Percentiles rank a stretch among this genome's conserved stretches.
These are phyloP conservation scores for Tachysurus vachellii DNA, from an alignment of 2,113 vertebrate species.

Conservation along the genomic window DNA sequence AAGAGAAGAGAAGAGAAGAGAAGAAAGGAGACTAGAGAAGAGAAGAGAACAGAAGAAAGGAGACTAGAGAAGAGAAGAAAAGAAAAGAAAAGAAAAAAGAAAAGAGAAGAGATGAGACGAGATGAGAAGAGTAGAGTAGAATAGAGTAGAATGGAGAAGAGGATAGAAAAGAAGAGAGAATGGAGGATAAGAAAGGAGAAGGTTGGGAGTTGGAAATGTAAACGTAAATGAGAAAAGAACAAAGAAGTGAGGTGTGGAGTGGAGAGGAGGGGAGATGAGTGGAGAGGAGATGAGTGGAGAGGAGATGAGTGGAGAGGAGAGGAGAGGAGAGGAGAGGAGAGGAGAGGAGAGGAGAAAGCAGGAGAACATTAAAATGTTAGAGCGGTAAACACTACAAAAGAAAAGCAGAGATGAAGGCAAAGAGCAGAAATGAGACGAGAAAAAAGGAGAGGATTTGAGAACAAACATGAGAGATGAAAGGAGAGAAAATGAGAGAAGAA, in stretches of 20 bases:
- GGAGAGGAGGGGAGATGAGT: too few species aligned
- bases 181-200: too few species aligned
- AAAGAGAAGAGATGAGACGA: not conserved
- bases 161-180: not conserved
- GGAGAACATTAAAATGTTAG: not conserved
- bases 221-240: too few species aligned
- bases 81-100: not conserved
- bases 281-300: too few species aligned
- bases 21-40: not conserved
- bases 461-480: too few species aligned
- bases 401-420: not conserved
- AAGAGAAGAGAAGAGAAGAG: not conserved
- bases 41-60: not conserved
- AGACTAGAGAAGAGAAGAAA: not conserved
- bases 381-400: not conserved
- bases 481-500: not conserved
- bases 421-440: not conserved
- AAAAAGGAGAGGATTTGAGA: not conserved
- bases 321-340: not conserved
- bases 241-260: too few species aligned
- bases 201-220: too few species aligned
- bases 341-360: not conserved
- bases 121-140: too few species aligned
- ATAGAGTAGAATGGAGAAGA: too few species aligned
- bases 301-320: too few species aligned